Conservation (phyloP, 1,140 invertebrate species). For the Ostrea denselamellosa region DNA sequence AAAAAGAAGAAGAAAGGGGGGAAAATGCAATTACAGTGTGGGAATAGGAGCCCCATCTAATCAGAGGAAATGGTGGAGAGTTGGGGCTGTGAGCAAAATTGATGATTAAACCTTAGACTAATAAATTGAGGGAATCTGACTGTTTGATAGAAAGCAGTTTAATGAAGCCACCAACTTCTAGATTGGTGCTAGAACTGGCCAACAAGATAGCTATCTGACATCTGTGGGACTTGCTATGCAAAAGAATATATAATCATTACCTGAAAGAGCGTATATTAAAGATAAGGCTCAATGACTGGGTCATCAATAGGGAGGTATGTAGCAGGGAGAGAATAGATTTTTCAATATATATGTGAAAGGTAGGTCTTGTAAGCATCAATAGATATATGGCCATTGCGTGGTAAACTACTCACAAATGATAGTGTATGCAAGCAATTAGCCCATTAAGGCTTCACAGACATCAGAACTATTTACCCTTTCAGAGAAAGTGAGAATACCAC, state of each 20-base stretch:
- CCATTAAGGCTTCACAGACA: slow-evolving; percentile 25
- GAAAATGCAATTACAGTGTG: slow-evolving; percentile 20
- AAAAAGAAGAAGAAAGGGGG: neutral
- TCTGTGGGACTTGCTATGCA: neutral
- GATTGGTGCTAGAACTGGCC: neutral
- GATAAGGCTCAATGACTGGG: neutral
- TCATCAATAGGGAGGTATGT: neutral
- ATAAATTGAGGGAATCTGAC: neutral
- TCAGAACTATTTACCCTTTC: neutral
- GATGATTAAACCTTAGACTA: neutral
- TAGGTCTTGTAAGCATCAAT: neutral
- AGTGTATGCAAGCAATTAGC: neutral
- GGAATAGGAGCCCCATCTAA: neutral
- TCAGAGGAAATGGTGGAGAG: neutral
- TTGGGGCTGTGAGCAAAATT: neutral
- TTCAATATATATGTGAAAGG: neutral
- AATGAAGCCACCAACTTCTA: neutral
- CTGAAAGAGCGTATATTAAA: neutral
- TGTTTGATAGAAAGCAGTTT: slow-evolving; percentile 1
- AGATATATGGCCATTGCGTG: neutral
- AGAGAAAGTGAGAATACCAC: neutral
- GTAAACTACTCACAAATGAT: neutral
- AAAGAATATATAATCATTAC: slow-evolving; percentile 7
- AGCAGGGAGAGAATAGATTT: neutral
- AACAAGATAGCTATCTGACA: neutral